Evolutionary conservation across 2,113 vertebrate species (phyloP).

Genomic region (Boleophthalmus pectinirostris): DNA sequence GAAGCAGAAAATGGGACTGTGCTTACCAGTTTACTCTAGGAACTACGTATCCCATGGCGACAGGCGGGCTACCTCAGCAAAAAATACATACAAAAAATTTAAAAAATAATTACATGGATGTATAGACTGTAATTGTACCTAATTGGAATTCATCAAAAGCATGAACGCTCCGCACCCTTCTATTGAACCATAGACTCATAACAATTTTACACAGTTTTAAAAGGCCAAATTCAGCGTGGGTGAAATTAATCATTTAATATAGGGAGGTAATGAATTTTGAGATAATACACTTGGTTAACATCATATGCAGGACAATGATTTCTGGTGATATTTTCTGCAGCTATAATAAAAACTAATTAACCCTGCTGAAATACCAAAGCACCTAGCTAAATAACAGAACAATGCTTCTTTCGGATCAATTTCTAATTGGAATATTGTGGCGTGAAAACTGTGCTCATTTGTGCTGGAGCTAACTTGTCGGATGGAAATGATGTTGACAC

Average conservation of each 20-base stretch:
- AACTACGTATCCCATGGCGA: constrained; percentile 58
- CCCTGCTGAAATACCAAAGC: background rate
- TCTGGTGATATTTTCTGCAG: constrained; percentile 14
- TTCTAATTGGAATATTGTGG: background rate
- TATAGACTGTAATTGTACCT: constrained; percentile 55
- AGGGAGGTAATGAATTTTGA: constrained; percentile 48
- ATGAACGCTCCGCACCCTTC: constrained; percentile 40
- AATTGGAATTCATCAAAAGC: constrained; percentile 67
- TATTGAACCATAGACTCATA: constrained; percentile 48
- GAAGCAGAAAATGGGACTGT: constrained; percentile 80
- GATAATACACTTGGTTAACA: constrained; percentile 11
- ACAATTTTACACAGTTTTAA: constrained; percentile 34
- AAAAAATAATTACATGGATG: constrained; percentile 7
- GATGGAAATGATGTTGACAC: constrained; percentile 11
- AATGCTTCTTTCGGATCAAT: background rate
- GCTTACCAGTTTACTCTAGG: constrained; percentile 67
- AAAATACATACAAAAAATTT: constrained; percentile 35
- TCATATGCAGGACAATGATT: background rate
- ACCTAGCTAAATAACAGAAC: background rate
- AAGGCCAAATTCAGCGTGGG: constrained; percentile 25
- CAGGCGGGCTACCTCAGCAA: constrained; percentile 60
- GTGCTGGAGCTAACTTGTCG: constrained; percentile 1
- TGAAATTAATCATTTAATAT: constrained; percentile 56
- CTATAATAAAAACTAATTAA: constrained; percentile 26
- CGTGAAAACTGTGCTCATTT: background rate